Conservation (phyloP, 2,888 invertebrate species). For the Ophion obscuratus region DNA sequence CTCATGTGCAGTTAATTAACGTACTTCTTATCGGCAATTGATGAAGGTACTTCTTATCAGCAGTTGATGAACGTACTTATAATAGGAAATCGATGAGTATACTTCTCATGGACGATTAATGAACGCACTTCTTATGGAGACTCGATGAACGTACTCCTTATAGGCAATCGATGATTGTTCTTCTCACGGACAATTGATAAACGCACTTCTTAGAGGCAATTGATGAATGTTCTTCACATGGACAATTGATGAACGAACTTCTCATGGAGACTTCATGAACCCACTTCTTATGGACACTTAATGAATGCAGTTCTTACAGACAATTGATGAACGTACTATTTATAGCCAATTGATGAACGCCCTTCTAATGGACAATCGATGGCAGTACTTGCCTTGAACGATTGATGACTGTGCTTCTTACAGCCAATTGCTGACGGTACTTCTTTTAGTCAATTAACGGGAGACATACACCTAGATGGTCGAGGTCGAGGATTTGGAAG, state of each 20-base stretch:
- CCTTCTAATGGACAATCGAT: not conserved
- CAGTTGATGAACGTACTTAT: not conserved
- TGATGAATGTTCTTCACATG: not conserved
- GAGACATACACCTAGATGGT: too few relatives aligned
- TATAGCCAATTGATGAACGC: not conserved
- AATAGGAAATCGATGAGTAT: not conserved
- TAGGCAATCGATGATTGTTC: not conserved
- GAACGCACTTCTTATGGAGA: slow-evolving; percentile 3
- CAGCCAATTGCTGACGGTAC: not conserved
- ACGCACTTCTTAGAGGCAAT: not conserved
- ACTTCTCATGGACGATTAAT: not conserved
- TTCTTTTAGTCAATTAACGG: not conserved
- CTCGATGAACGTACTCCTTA: not conserved
- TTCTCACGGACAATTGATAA: not conserved
- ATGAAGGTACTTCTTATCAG: not conserved
- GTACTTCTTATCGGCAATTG: not conserved
- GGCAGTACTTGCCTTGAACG: not conserved
- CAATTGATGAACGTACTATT: not conserved
- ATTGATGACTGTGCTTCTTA: not conserved
- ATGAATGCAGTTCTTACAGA: not conserved
- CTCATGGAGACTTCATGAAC: not conserved
- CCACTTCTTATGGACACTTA: not conserved
- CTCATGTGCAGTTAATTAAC: not conserved
- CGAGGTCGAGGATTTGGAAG: too few relatives aligned
- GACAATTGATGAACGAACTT: not conserved